Conservation (phyloP, 2,888 invertebrate genomes). For the Tenodera sinensis region DNA sequence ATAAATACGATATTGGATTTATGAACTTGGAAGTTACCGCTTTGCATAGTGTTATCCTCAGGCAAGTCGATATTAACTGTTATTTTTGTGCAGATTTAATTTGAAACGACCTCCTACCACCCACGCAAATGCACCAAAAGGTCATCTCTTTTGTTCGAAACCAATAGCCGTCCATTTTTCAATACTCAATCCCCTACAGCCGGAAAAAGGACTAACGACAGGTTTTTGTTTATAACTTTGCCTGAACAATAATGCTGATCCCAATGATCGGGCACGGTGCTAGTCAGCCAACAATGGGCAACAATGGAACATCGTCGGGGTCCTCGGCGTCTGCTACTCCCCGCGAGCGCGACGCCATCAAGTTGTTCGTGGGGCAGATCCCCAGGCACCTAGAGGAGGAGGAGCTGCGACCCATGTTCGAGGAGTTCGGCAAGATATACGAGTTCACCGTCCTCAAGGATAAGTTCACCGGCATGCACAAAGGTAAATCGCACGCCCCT, state of each 20-base stretch:
- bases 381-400: conserved; percentile 85
- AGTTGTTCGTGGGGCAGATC: conserved; percentile 91
- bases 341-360: conserved; percentile 57
- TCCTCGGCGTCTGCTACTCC: neutral
- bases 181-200: neutral
- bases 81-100: neutral
- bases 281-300: neutral
- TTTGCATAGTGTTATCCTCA: neutral
- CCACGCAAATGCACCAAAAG: neutral
- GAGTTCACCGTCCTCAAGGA: conserved; percentile 93
- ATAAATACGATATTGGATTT: neutral
- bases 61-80: neutral
- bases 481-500: conserved; percentile 57
- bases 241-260: conserved; percentile 20
- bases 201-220: neutral
- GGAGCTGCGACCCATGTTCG: conserved; percentile 84
- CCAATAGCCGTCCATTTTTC: neutral
- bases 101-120: neutral
- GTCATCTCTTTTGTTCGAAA: neutral
- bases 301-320: conserved; percentile 17
- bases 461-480: conserved; percentile 92
- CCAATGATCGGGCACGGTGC: conserved; percentile 5
- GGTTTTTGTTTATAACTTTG: neutral
- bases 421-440: conserved; percentile 89
- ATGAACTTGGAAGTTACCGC: neutral